phyloP scores from a whole-genome alignment of 2,113 vertebrate genomes.

The Albula glossodonta region DNA sequence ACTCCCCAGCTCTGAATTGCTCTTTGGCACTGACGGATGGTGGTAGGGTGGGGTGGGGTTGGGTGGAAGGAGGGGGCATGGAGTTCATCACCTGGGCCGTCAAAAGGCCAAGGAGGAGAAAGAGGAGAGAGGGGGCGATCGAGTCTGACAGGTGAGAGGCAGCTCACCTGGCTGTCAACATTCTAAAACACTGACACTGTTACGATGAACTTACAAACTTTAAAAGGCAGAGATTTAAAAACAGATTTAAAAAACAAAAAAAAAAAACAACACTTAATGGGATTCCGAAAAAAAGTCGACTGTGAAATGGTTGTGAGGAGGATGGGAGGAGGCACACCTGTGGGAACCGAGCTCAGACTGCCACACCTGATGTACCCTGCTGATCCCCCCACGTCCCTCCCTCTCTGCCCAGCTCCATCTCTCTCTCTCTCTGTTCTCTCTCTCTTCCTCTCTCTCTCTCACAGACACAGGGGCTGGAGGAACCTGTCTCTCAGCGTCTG shows the following conservation, averaged over 20 bases:
- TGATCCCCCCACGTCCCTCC: conserved; percentile 42
- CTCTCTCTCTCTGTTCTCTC: conserved; percentile 31
- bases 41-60: conserved; percentile 15
- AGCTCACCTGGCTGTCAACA: not conserved
- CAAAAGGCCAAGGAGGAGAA: conserved; percentile 51
- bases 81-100: conserved; percentile 48
- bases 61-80: too few species aligned
- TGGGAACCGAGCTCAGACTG: conserved; percentile 52
- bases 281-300: conserved; percentile 19
- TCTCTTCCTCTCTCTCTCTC: conserved; percentile 28
- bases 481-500: conserved; percentile 44
- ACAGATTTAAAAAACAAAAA: too few species aligned
- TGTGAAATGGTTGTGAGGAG: conserved; percentile 9
- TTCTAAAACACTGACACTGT: not conserved
- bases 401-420: not conserved
- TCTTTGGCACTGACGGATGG: conserved; percentile 56
- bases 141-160: conserved; percentile 52
- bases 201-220: too few species aligned
- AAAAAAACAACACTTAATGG: too few species aligned
- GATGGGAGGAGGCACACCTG: conserved; percentile 52
- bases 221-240: too few species aligned
- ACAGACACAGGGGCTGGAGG: conserved; percentile 27
- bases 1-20: conserved; percentile 61
- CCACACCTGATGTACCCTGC: conserved; percentile 56
- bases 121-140: not conserved